Evolutionary conservation across 2,113 vertebrate genomes (phyloP), one percentile per base, ranked within the genome.

Genomic region (Hippolais icterina): DNA sequence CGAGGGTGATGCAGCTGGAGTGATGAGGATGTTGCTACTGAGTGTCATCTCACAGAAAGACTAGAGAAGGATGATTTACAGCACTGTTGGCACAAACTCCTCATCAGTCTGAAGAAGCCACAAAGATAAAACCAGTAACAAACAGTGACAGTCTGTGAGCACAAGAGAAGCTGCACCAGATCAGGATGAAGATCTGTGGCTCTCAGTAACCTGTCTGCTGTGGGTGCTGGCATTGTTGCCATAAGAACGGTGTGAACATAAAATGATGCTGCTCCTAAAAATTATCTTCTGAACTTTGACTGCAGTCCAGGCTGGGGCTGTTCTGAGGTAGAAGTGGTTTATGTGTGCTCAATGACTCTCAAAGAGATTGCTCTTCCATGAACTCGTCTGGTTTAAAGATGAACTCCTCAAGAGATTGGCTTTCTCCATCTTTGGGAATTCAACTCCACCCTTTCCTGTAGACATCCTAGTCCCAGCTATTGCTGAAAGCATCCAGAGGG

Each of bases 21-120:
- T n/a, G 82, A 88, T 68, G 71, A 91, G 53, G 72, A 87, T 95
- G 93, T 92, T 87, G 78, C 47, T 87, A 33, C 60, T 77, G 44
- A 93, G 71, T 49, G 64, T 87, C 94, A 87, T 66, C 77, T 91
- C 61, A 59, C 71, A 65, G 27, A 76, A 76, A 54, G 79, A 39
- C 56, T 93, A 35, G 61, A 92, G 83, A 74, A 85, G 66, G 69
- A 56, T 92, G 83, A 86, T 93, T 75, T 90, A 46, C 57, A 89
- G 83, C 59, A 52, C 47, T 82, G 42, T 31, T 81, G 74, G 78
- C 82, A 87, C 76, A 89, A 71, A 81, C 1, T 10, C 60, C 41
- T 87, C n/a, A 14, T 47, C 41, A 31, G 56, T 68, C 57, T 87
- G 74, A 84, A 87, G 77, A 71, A 89, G 57, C 37, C 68, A 54